These are phyloP conservation scores for Tenualosa ilisha DNA, from an alignment of 2,797 vertebrate genomes.

Conservation along the genomic window DNA sequence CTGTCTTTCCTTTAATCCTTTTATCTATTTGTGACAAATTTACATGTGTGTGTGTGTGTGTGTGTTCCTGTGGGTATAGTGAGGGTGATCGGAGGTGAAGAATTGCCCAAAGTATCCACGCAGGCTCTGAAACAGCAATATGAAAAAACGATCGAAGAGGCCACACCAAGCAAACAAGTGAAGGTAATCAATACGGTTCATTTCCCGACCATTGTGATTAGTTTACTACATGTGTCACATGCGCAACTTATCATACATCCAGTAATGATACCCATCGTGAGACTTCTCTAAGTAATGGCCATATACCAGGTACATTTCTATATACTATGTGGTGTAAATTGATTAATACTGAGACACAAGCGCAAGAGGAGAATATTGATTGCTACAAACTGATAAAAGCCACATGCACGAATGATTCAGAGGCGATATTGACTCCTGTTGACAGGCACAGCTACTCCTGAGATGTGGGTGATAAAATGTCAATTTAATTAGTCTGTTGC, in stretches of 20 bases:
- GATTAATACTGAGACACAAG: neutral
- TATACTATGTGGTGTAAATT: neutral
- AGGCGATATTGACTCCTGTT: neutral
- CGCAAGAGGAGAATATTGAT: neutral
- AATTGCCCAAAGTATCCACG: constrained; percentile 86
- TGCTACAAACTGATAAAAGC: neutral
- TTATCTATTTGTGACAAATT: neutral
- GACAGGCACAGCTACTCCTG: neutral
- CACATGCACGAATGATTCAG: neutral
- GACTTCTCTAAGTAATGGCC: neutral
- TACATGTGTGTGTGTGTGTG: neutral
- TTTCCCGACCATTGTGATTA: neutral
- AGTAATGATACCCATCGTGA: neutral
- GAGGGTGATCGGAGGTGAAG: constrained; percentile 80
- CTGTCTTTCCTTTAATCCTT: neutral
- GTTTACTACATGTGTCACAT: neutral
- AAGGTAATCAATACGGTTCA: constrained; percentile 80
- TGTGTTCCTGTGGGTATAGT: constrained; percentile 57
- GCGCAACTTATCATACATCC: neutral
- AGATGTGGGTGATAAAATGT: neutral
- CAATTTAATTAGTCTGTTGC: neutral
- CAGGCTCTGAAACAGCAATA: constrained; percentile 93
- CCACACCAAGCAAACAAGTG: constrained; percentile 81
- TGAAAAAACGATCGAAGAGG: constrained; percentile 84
- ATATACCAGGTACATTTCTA: neutral